Base-by-base conservation (phyloP, 2,888 invertebrate species). In the Dexiosoma caninum region DNA sequence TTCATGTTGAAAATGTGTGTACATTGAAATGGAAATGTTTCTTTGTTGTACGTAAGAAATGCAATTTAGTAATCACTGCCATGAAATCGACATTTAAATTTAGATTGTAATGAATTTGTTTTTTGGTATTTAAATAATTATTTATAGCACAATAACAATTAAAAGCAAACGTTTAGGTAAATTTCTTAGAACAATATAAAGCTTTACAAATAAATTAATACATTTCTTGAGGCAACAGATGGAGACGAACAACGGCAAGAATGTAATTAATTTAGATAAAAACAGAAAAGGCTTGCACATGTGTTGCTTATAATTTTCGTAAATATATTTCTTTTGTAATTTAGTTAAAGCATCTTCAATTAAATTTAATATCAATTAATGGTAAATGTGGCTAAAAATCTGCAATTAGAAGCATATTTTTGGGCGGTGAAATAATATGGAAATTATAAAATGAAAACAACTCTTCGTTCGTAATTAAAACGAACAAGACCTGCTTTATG, bases 81-180 rank as follows among this genome's bases (percentile, higher is more conserved):
- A 30, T 21, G 30, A 57, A 66, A 66, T 59, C 49, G 16, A 40
- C 10, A 42, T 75, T 75, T 75, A n/a, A 40, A 66, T 66, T 75
- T 14, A 21, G 51, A 49, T 44, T 66, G 44, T 37, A 37, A 49
- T 46, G 44, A 44, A 53, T 62, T 53, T 40, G 32, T 42, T 32
- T 37, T 57, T 57, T 16, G 19, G 4, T 21, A 46, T 66, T 40
- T 37, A 27, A 66, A 55, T 19, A 57, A 57, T 74, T 57, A 49
- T 21, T 21, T 37, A 23, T 21, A 10, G 1, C 3, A n/a, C 8
- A 30, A 32, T 23, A 10, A 27, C 21, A 59, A 46, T 16, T 57
- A n/a, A 59, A 35, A 59, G 57, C 49, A 49, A 27, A 49, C 59
- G 49, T 49, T n/a, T 4, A 19, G 27, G 35, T 44, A 40, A 27